phyloP scores from a whole-genome alignment of 2,113 vertebrate species.

The Turdus rufiventris region DNA sequence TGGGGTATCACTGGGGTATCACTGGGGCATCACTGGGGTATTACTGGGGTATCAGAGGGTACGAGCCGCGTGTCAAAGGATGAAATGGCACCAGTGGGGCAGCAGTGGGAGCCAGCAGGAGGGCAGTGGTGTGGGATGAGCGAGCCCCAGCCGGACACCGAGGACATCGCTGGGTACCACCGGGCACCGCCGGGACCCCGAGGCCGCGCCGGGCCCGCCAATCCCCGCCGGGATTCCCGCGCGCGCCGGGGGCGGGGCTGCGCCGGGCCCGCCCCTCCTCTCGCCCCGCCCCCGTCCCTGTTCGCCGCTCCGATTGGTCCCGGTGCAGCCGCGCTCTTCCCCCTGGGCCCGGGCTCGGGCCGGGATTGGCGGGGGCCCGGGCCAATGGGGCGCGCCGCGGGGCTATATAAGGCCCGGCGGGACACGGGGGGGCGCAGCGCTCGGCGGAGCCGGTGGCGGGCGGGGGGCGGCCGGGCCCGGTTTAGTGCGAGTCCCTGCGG shows the following conservation, averaged over 20 bases:
- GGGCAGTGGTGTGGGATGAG: not conserved
- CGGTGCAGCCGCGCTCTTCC: not conserved
- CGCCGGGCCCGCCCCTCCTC: not conserved
- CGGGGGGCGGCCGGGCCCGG: not conserved
- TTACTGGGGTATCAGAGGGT: accelerated
- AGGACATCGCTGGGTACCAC: accelerated
- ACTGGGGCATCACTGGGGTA: accelerated
- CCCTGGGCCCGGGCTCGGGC: accelerated
- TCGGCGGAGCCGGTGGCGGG: not conserved
- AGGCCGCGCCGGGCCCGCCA: not conserved
- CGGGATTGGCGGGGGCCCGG: not conserved
- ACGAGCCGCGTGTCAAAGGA: too few relatives aligned
- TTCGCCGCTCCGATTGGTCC: not conserved
- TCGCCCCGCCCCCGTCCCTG: too few relatives aligned
- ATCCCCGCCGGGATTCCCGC: slow-evolving; percentile 47
- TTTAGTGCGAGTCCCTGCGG: not conserved
- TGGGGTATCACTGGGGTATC: accelerated
- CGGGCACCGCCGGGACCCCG: too few relatives aligned
- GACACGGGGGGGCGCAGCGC: not conserved
- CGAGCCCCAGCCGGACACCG: too few relatives aligned
- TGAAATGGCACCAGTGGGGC: too few relatives aligned
- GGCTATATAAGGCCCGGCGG: not conserved
- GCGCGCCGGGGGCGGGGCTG: not conserved
- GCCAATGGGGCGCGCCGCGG: not conserved
- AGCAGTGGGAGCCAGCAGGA: accelerated